phyloP scores from a whole-genome alignment of 2,888 invertebrate species.

The Theretra japonica region DNA sequence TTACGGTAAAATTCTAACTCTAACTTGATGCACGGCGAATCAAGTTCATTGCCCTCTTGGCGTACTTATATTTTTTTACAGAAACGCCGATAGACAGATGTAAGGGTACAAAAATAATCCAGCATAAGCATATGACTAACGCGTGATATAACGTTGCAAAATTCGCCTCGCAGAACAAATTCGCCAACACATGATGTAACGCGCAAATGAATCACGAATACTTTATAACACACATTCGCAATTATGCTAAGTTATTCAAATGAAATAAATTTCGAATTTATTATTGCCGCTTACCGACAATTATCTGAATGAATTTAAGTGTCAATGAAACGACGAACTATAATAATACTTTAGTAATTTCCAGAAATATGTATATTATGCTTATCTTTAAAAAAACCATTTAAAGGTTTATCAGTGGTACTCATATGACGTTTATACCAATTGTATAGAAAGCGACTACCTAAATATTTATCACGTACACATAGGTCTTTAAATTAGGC shows the following conservation, averaged over 20 bases:
- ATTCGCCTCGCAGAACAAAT: conserved; percentile 6
- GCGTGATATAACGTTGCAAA: conserved; percentile 5
- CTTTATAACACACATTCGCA: conserved; percentile 25
- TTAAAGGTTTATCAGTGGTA: no score
- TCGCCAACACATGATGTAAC: conserved; percentile 20
- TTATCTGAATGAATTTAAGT: neutral
- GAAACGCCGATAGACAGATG: neutral
- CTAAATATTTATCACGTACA: no score
- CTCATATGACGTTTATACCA: no score
- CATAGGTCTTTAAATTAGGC: no score
- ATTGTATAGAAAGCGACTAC: no score
- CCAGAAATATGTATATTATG: no score
- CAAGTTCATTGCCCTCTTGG: neutral
- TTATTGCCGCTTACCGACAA: neutral
- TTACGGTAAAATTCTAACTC: no score
- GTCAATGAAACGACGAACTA: neutral
- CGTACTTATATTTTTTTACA: neutral
- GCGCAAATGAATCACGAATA: conserved; percentile 11
- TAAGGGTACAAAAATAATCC: neutral
- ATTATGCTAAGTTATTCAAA: conserved; percentile 10
- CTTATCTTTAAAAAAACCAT: neutral
- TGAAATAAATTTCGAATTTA: neutral
- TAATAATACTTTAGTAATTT: neutral
- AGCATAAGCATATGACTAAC: conserved; percentile 3
- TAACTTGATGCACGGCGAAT: neutral